Percentiles rank a stretch among this genome's conserved stretches.
Conservation (phyloP, 2,888 invertebrate species). For the Nesidiocoris tenuis region DNA sequence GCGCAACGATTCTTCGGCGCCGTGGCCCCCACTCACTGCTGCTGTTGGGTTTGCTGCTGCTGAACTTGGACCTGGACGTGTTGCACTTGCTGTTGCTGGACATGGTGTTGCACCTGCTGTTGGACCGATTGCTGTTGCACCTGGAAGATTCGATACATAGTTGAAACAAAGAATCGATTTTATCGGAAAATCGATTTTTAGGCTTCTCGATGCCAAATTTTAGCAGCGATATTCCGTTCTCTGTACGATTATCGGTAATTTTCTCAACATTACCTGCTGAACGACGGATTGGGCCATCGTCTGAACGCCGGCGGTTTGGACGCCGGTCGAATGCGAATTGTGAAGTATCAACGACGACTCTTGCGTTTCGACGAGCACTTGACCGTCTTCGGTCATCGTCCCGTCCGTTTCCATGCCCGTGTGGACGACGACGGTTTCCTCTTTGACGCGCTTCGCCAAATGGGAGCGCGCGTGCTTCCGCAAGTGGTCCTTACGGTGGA, state of each 20-base stretch:
- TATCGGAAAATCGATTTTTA: neutral
- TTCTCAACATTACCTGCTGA: conserved; percentile 23
- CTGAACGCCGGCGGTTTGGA: conserved; percentile 17
- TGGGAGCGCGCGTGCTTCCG: conserved; percentile 78
- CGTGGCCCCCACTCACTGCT: conserved; percentile 36
- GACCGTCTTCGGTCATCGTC: conserved; percentile 29
- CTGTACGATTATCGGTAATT: no score
- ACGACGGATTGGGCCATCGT: neutral
- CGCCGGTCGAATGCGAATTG: conserved; percentile 19
- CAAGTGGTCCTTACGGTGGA: conserved; percentile 81
- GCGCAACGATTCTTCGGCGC: conserved; percentile 25
- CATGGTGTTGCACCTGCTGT: conserved; percentile 52
- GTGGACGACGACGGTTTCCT: conserved; percentile 58
- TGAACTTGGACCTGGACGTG: conserved; percentile 52
- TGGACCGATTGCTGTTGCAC: conserved; percentile 46
- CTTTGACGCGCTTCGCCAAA: conserved; percentile 71
- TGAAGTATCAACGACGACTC: conserved; percentile 31
- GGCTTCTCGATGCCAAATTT: no score
- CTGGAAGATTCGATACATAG: no score
- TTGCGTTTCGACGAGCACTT: conserved; percentile 33
- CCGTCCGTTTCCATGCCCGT: conserved; percentile 50
- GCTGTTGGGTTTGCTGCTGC: conserved; percentile 51
- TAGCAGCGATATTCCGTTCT: no score
- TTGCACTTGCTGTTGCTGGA: conserved; percentile 52
- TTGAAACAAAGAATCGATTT: no score